Base-by-base conservation (phyloP, 2,888 invertebrate genomes). In the Zonitis immaculata region DNA sequence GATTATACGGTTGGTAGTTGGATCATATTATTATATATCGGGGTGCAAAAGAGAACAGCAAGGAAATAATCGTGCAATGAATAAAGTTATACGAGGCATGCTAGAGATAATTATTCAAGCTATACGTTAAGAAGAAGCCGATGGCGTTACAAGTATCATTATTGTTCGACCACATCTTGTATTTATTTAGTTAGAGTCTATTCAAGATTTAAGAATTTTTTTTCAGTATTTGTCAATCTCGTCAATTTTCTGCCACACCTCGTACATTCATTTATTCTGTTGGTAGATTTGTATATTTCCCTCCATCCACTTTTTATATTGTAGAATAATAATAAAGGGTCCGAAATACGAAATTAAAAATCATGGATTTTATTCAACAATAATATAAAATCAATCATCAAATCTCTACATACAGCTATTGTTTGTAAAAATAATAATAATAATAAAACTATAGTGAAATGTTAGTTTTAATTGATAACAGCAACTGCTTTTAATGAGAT, bases 321-420 rank as follows among this genome's bases (percentile, higher is more conserved):
- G 32, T 7, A 14, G 14, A 3, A 32, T 6, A 14, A 32, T 32
- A 70, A 73, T 71, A 73, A 73, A 70, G 67, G 66, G 64, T 60
- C 58, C 66, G 62, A 62, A 66, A 52, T 14, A 63, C 66, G 69
- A 66, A 75, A 76, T 76, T 76, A 76, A 76, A 76, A 76, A 75
- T 74, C 74, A 72, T 74, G 73, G 72, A 71, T 73, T 72, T 72
- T 14, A 8, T 14, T 14, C 71, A 70, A 73, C n/a, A n/a, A n/a
- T n/a, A n/a, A 64, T 61, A 69, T 70, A 68, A 70, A 74, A 74
- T 74, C 73, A 73, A 73, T 74, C 73, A 73, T 70, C 69, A 67
- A 71, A 67, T 69, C 67, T 12, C n/a, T n/a, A n/a, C n/a, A n/a
- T n/a, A 6, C 64, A 60, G 53, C 62, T 60, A 62, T 68, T 66